phyloP scores from a whole-genome alignment of 2,113 vertebrate species.

The Anoura caudifer region DNA sequence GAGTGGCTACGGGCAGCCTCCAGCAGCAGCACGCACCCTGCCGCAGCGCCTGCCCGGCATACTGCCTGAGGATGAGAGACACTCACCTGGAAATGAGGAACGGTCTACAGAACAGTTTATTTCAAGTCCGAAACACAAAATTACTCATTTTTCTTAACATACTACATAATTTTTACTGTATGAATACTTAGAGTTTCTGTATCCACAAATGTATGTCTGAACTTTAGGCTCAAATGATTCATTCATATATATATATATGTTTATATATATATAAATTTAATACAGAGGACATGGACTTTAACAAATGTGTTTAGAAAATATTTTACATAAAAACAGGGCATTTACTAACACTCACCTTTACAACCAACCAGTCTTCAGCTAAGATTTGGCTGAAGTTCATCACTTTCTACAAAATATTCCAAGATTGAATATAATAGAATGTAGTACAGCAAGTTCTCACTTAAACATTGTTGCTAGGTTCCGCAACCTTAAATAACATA shows the following conservation, averaged over 20 bases:
- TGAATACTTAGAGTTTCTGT: slow-evolving; percentile 53
- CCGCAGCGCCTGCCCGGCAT: not conserved
- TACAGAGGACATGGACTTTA: slow-evolving; percentile 39
- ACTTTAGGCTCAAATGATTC: slow-evolving; percentile 52
- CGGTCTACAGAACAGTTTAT: slow-evolving; percentile 71
- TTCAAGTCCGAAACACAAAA: slow-evolving; percentile 66
- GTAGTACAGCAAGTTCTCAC: not conserved
- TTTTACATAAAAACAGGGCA: slow-evolving; percentile 57
- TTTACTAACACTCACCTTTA: not conserved
- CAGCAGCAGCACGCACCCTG: not conserved
- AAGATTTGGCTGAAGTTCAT: slow-evolving; percentile 76
- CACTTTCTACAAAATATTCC: slow-evolving; percentile 7
- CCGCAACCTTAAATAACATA: not conserved
- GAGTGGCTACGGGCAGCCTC: not conserved
- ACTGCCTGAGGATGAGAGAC: slow-evolving; percentile 27
- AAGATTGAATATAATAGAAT: not conserved
- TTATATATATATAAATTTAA: not conserved
- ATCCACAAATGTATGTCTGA: slow-evolving; percentile 50
- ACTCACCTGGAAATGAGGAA: slow-evolving; percentile 17
- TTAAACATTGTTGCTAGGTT: not conserved
- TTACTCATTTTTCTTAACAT: slow-evolving; percentile 64
- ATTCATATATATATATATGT: not conserved
- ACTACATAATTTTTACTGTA: slow-evolving; percentile 59
- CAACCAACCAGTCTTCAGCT: slow-evolving; percentile 61
- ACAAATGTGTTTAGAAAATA: slow-evolving; percentile 58